phyloP scores from a whole-genome alignment of 2,888 invertebrate genomes.

The Malachius bipustulatus region DNA sequence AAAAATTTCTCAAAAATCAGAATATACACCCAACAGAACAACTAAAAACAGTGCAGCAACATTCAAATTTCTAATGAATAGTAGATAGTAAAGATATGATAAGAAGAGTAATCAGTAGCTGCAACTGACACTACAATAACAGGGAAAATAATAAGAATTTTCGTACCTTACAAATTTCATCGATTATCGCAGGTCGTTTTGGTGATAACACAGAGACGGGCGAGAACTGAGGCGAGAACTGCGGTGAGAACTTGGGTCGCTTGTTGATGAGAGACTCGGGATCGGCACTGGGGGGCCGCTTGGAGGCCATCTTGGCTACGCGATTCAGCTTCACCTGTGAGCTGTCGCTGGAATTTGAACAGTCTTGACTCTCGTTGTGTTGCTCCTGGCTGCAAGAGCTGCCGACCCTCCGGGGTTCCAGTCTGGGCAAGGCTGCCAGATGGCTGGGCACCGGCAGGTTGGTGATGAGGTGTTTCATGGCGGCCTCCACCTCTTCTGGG shows the following conservation, averaged over 20 bases:
- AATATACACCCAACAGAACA: too few relatives aligned
- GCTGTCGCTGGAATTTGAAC: conserved; percentile 19
- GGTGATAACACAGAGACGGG: conserved; percentile 14
- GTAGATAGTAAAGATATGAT: too few relatives aligned
- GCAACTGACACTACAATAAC: too few relatives aligned
- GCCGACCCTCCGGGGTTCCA: conserved; percentile 24
- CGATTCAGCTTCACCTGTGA: conserved; percentile 21
- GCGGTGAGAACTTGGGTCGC: conserved; percentile 23
- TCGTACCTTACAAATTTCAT: too few relatives aligned
- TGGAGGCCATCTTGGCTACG: conserved; percentile 24
- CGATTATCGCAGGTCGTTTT: too few relatives aligned
- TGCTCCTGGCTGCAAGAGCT: conserved; percentile 18
- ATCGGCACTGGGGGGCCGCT: conserved; percentile 27
- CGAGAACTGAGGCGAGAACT: conserved; percentile 17
- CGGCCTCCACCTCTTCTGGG: conserved; percentile 56
- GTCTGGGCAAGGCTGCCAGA: too few relatives aligned
- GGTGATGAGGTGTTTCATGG: conserved; percentile 56
- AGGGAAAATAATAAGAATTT: too few relatives aligned
- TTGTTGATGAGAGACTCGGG: conserved; percentile 24
- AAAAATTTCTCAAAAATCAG: too few relatives aligned
- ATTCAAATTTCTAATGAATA: too few relatives aligned
- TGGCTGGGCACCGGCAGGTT: conserved; percentile 39
- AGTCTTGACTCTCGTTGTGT: conserved; percentile 31
- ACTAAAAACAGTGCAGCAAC: too few relatives aligned
- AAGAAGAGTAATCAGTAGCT: too few relatives aligned